A percentile compares a stretch with the other conserved stretches of the same genome.
Conservation (phyloP, 2,888 invertebrate species). For the Himalopsyche japonica region DNA sequence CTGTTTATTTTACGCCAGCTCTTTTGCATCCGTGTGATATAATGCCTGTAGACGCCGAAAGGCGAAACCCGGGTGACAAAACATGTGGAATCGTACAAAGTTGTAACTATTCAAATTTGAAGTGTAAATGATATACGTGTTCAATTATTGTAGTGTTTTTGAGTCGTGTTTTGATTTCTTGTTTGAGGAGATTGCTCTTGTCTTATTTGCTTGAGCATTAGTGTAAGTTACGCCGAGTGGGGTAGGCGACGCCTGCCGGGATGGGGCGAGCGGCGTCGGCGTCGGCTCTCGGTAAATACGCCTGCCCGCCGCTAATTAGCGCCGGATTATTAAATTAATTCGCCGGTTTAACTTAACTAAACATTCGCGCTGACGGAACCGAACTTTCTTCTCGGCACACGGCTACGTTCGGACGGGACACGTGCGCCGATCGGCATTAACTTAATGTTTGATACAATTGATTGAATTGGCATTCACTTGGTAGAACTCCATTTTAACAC, state of each 20-base stretch:
- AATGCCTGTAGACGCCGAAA: no score
- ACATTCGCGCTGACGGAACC: conserved; percentile 38
- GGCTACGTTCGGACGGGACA: neutral
- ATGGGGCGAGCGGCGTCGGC: conserved; percentile 35
- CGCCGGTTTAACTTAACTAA: conserved; percentile 40
- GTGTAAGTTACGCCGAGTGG: neutral
- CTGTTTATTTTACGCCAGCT: no score
- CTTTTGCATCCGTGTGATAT: no score
- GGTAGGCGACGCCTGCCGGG: conserved; percentile 38
- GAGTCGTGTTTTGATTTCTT: neutral
- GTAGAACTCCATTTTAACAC: no score
- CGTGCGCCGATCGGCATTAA: conserved; percentile 12
- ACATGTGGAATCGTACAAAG: no score
- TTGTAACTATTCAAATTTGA: no score
- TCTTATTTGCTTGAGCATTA: neutral
- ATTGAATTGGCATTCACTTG: no score
- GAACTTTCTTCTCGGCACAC: neutral
- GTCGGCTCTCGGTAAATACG: conserved; percentile 18
- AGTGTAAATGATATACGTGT: neutral
- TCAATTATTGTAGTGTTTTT: neutral
- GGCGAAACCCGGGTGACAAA: no score
- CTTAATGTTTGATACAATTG: no score
- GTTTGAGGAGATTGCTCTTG: neutral
- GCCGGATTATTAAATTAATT: conserved; percentile 41
- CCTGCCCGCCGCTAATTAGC: conserved; percentile 34